Conservation (phyloP, 2,888 invertebrate genomes). For the Spilosoma lubricipeda region DNA sequence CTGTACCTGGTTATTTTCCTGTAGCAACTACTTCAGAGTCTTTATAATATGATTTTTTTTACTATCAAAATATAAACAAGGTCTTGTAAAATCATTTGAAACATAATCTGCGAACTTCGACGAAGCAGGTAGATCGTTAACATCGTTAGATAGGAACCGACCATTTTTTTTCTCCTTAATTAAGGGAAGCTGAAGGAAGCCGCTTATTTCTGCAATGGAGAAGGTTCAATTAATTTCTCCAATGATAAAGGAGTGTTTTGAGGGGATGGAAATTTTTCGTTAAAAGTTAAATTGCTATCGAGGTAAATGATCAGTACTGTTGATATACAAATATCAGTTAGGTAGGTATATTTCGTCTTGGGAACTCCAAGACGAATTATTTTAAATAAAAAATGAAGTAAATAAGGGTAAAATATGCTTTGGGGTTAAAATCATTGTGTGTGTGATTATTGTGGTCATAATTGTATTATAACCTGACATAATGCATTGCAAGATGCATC, state of each 20-base stretch:
- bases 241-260: slow-evolving; percentile 20
- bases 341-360: not conserved
- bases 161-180: slow-evolving; percentile 32
- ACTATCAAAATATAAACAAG: slow-evolving; percentile 1
- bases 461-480: too few relatives aligned
- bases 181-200: slow-evolving; percentile 27
- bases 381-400: too few relatives aligned
- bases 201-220: slow-evolving; percentile 30
- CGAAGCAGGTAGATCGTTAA: slow-evolving; percentile 18
- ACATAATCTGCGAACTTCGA: not conserved
- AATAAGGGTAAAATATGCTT: too few relatives aligned
- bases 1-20: not conserved
- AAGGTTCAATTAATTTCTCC: slow-evolving; percentile 30
- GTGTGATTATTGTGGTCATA: too few relatives aligned
- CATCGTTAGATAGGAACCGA: slow-evolving; percentile 36
- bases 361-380: too few relatives aligned
- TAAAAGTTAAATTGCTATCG: slow-evolving; percentile 7
- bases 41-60: not conserved
- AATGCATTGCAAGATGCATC: too few relatives aligned
- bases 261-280: not conserved
- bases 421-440: too few relatives aligned
- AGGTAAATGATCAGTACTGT: not conserved
- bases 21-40: not conserved
- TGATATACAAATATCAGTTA: not conserved
- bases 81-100: slow-evolving; percentile 1